Evolutionary conservation across 2,888 invertebrate species (phyloP).

Genomic region (Morpho achilles): DNA sequence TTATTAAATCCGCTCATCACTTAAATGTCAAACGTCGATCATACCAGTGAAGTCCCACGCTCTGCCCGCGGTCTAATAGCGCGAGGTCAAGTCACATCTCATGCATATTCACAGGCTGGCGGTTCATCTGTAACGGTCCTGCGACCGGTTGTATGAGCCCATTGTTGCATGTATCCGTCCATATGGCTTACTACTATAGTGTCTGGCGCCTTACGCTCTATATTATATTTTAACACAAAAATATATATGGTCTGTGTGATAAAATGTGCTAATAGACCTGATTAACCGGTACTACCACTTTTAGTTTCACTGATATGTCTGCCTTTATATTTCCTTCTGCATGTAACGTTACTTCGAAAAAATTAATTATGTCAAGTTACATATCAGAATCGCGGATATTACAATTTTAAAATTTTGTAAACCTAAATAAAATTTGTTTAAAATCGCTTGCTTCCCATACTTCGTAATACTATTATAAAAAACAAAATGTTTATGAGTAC

Average conservation of each 20-base stretch:
- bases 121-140: constrained; percentile 76
- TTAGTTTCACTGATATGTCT: constrained; percentile 18
- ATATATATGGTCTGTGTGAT: neutral
- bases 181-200: constrained; percentile 40
- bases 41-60: constrained; percentile 61
- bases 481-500: too few species aligned
- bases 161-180: constrained; percentile 66
- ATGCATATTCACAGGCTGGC: constrained; percentile 72
- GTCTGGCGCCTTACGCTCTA: constrained; percentile 27
- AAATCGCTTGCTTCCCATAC: too few species aligned
- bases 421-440: too few species aligned
- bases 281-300: constrained; percentile 19
- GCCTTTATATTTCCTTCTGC: constrained; percentile 5
- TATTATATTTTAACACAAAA: constrained; percentile 16
- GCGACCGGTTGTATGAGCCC: constrained; percentile 68
- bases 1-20: constrained; percentile 5
- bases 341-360: neutral
- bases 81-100: constrained; percentile 73
- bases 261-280: constrained; percentile 18
- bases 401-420: too few species aligned
- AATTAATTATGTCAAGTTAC: too few species aligned
- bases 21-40: constrained; percentile 60
- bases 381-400: neutral
- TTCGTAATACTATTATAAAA: too few species aligned
- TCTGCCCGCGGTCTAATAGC: constrained; percentile 65